Evolutionary conservation across 1,140 invertebrate species (phyloP).

Genomic region (Meteorus sp.): DNA sequence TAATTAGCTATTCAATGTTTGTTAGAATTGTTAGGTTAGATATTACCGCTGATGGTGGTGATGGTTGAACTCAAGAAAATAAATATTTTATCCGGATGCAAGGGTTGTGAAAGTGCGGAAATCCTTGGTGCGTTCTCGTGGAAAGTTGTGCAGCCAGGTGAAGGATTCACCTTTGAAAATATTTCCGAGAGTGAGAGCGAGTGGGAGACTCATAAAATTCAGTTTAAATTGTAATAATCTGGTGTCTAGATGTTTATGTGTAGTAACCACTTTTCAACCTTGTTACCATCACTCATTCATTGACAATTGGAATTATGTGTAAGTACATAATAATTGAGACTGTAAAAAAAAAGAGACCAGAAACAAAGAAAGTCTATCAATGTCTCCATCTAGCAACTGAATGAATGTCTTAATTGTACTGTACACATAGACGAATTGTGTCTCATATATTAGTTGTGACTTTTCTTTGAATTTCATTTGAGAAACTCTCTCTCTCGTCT

Average conservation of each 20-base stretch:
- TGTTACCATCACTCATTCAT: too few relatives aligned
- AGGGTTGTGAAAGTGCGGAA: conserved; percentile 6
- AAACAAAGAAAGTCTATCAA: conserved; percentile 2
- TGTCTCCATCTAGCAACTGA: not conserved
- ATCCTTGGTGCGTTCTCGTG: conserved; percentile 12
- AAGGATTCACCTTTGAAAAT: not conserved
- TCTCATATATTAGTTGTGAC: not conserved
- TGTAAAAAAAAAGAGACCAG: not conserved
- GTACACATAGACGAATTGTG: conserved; percentile 4
- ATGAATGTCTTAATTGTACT: conserved; percentile 15
- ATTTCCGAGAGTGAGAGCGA: too few relatives aligned
- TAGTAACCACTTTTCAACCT: too few relatives aligned
- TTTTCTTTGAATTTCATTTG: conserved; percentile 4
- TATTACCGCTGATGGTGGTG: too few relatives aligned
- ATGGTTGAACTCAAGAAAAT: too few relatives aligned
- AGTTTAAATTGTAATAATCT: too few relatives aligned
- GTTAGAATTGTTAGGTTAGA: too few relatives aligned
- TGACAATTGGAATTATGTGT: too few relatives aligned
- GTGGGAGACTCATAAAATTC: too few relatives aligned
- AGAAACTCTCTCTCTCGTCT: not conserved
- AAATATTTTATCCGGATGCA: too few relatives aligned
- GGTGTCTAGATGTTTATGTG: too few relatives aligned
- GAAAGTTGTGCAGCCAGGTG: conserved; percentile 16
- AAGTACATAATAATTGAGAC: not conserved
- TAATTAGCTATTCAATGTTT: too few relatives aligned